Evolutionary conservation across 2,113 vertebrate species (phyloP).

Genomic region (Oceanites oceanicus): DNA sequence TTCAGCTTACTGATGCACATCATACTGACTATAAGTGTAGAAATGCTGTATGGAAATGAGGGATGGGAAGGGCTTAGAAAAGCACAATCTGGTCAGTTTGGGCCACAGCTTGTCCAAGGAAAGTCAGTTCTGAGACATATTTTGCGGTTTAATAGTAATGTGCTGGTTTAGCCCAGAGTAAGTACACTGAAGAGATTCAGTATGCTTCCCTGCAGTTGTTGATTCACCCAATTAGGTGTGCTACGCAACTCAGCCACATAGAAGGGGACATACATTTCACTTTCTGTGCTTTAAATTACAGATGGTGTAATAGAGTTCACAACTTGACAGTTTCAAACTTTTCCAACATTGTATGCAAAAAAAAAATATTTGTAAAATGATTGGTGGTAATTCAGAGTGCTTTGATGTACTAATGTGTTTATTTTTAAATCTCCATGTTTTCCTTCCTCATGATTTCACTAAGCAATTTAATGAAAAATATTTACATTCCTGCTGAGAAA

Average conservation of each 20-base stretch:
- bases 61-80: not conserved
- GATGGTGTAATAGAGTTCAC: not conserved
- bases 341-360: not conserved
- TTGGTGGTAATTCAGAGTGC: not conserved
- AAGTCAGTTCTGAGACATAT: not conserved
- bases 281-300: not conserved
- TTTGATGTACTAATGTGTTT: not conserved
- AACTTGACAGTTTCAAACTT: not conserved
- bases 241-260: fast-evolving
- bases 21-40: not conserved
- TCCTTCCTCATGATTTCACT: not conserved
- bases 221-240: not conserved
- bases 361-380: not conserved
- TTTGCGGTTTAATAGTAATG: not conserved
- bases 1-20: not conserved
- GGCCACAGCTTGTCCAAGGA: not conserved
- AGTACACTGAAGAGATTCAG: not conserved
- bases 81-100: not conserved
- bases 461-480: not conserved
- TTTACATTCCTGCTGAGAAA: not conserved
- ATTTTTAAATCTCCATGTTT: not conserved
- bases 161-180: not conserved
- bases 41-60: fast-evolving
- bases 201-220: not conserved
- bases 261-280: not conserved